Evolutionary conservation across 2,888 invertebrate species (phyloP), one percentile per base, ranked within the genome.

Genomic region (Thymelicus lineola): DNA sequence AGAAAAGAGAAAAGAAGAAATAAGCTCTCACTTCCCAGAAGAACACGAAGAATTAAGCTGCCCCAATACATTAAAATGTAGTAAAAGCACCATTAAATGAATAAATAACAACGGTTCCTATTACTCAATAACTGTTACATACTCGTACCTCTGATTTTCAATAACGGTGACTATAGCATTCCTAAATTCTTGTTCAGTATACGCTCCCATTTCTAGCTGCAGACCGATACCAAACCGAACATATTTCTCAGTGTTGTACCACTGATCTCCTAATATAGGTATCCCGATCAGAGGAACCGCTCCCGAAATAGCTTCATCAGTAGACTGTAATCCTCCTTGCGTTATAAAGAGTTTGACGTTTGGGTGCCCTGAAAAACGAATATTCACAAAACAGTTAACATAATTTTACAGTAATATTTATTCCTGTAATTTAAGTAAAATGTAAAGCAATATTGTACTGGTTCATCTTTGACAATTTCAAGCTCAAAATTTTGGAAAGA

Each of bases 281-380:
- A 93, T 74, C 6, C 83, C 89, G 17, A 91, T 75, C 1, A 92
- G 70, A 3, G 91, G 90, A 0, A 89, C 86, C 15, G 83, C 84
- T 5, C 85, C 85, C 38, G 74, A 73, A 12, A 93, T 86, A 0
- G 90, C 85, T 77, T 93, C 91, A 53, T 90, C 89, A 1, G 88
- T 81, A 0, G 90, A 91, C 70, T 90, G 90, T 0, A 88, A 71
- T 7, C 91, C 91, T 64, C 86, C 89, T 84, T 92, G 91, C 1
- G 87, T 89, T 38, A 92, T 84, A 59, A 84, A 86, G 1, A 83
- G 35, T 74, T 90, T 93, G 0, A 93, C 67, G 50, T 94, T 93
- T 7, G 87, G 85, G 76, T 94, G 93, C 14, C 66, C 86, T 86
- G 75, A 12, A 77, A 80, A 71, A 58, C 10, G n/a, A 2, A 28